Evolutionary conservation across 2,888 invertebrate genomes (phyloP), one percentile per base, ranked within the genome.

Genomic region (Xestoiulus laeticollis): DNA sequence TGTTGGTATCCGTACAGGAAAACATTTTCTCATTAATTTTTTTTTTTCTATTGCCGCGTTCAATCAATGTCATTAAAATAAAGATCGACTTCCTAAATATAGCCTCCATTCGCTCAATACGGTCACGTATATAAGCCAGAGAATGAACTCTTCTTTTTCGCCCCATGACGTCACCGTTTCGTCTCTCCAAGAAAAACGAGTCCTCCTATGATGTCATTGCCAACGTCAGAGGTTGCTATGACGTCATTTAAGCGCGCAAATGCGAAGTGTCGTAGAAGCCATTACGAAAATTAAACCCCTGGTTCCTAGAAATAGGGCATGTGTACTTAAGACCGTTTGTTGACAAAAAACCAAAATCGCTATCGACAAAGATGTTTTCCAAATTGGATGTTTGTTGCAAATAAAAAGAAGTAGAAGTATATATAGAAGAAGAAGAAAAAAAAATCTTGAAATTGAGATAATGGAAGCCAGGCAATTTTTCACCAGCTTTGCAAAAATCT

Each of bases 1-100:
- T 8, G 2, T 59, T 59, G 4, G 59, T 22, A 59, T 59, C 22
- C 59, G 59, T 59, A n/a, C 22, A 59, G 59, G 22, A 59, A 59
- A 59, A 59, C 59, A 59, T 59, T 59, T 59, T 59, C 59, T 59
- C 59, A 59, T 59, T 59, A 59, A 14, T n/a, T n/a, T 6, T 59
- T 59, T 59, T 59, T 59, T 53, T 16, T 19, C 3, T 22, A n/a
- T 59, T n/a, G 59, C 59, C 59, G 22, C 22, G 59, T n/a, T 59
- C 59, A 59, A 59, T 59, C 59, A 59, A 59, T 59, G 59, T n/a
- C 59, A 59, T 59, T 59, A 59, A 59, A 59, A 59, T 59, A 59
- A 59, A 59, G 59, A 59, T 59, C 59, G 59, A 59, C 59, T 59
- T 59, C 59, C 59, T 59, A 59, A 59, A 59, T n/a, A 59, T 59